Evolutionary conservation across 2,888 invertebrate genomes (phyloP).

Genomic region (Macrophya annulata): DNA sequence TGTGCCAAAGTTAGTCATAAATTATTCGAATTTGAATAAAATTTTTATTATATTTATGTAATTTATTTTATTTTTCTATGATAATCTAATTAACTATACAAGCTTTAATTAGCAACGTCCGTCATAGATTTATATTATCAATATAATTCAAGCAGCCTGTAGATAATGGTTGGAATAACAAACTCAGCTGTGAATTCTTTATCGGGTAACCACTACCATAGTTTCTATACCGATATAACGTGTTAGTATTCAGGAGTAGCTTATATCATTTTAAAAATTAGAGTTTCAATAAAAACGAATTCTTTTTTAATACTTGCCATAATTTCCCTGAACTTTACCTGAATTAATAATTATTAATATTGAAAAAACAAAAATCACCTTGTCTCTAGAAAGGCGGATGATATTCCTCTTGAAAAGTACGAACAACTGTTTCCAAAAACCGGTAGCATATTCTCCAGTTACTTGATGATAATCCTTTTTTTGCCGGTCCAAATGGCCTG

Average conservation of each 20-base stretch:
- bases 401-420: conserved; percentile 85
- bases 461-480: conserved; percentile 72
- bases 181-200: not conserved
- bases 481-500: conserved; percentile 67
- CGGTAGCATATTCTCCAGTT: conserved; percentile 81
- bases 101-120: not conserved
- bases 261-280: not conserved
- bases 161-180: not conserved
- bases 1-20: not conserved
- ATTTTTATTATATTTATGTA: not conserved
- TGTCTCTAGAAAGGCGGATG: conserved; percentile 86
- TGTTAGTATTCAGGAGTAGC: not conserved
- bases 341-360: not conserved
- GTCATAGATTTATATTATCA: conserved; percentile 4
- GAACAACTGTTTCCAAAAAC: conserved; percentile 82
- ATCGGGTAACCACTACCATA: not conserved
- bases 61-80: not conserved
- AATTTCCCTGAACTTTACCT: not conserved
- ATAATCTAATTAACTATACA: not conserved
- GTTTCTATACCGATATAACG: not conserved
- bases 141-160: not conserved
- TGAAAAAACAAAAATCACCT: conserved; percentile 73
- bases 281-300: not conserved
- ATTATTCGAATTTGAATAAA: not conserved
- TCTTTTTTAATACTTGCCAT: not conserved